A percentile compares a stretch with the other conserved stretches of the same genome.
Evolutionary conservation across 2,888 invertebrate genomes (phyloP).

Genomic region (Timema podura): DNA sequence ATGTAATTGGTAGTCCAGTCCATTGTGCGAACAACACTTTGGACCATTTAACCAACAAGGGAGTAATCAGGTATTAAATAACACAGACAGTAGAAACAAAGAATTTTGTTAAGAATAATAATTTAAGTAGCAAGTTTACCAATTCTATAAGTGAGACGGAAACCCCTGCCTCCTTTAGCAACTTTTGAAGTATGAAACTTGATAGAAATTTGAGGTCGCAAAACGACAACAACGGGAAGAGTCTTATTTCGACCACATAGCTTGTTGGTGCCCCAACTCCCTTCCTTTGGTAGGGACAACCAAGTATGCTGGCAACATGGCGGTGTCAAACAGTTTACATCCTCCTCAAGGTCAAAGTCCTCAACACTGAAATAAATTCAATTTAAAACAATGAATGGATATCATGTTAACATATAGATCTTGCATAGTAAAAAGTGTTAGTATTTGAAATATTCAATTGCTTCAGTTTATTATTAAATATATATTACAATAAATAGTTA

Average conservation of each 20-base stretch:
- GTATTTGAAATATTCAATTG: no score
- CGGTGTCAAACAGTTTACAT: conserved; percentile 31
- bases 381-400: not conserved
- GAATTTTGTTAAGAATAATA: no score
- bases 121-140: conserved; percentile 14
- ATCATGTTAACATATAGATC: no score
- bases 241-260: conserved; percentile 29
- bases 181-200: conserved; percentile 34
- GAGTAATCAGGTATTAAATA: no score
- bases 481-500: no score
- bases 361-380: conserved; percentile 27
- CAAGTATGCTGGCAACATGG: conserved; percentile 36
- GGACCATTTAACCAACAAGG: no score
- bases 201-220: conserved; percentile 28
- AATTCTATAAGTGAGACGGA: conserved; percentile 31
- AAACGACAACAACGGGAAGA: conserved; percentile 25
- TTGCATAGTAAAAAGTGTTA: no score
- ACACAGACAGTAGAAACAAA: no score
- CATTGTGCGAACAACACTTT: no score
- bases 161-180: conserved; percentile 31
- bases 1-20: no score
- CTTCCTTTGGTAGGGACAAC: conserved; percentile 33
- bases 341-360: conserved; percentile 35
- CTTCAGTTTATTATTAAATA: no score
- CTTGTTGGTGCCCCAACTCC: conserved; percentile 25